Evolutionary conservation across 2,113 vertebrate genomes (phyloP).

Genomic region (Rhea americana): DNA sequence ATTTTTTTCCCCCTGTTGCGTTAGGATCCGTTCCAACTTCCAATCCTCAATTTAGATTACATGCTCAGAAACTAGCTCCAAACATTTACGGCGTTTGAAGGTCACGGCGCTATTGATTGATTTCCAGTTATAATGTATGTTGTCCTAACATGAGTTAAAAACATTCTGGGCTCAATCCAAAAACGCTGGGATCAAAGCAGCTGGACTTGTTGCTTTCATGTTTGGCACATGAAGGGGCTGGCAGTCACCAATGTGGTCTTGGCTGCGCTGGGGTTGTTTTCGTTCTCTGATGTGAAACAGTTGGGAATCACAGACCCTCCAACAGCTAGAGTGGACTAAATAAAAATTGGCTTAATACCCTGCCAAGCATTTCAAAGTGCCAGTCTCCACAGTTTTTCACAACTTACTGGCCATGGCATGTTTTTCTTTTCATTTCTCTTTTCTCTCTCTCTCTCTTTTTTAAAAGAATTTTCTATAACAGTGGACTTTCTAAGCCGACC

Average conservation of each 20-base stretch:
- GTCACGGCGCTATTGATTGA: slow-evolving; percentile 85
- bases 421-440: slow-evolving; percentile 65
- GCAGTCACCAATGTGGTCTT: slow-evolving; percentile 87
- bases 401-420: slow-evolving; percentile 79
- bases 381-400: slow-evolving; percentile 80
- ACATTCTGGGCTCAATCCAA: slow-evolving; percentile 81
- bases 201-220: slow-evolving; percentile 87
- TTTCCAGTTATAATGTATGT: slow-evolving; percentile 86
- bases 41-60: slow-evolving; percentile 83
- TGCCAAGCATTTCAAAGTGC: slow-evolving; percentile 83
- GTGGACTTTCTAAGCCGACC: slow-evolving; percentile 44
- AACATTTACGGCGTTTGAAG: slow-evolving; percentile 84
- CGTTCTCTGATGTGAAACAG: slow-evolving; percentile 88
- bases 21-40: slow-evolving; percentile 81
- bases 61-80: slow-evolving; percentile 81
- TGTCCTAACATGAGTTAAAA: slow-evolving; percentile 84
- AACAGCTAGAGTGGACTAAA: slow-evolving; percentile 84
- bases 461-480: slow-evolving; percentile 64
- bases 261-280: slow-evolving; percentile 82
- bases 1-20: slow-evolving; percentile 51
- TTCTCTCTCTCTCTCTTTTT: neutral
- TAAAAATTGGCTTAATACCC: slow-evolving; percentile 85
- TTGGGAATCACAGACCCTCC: slow-evolving; percentile 84
- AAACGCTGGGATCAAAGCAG: slow-evolving; percentile 86
- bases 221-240: slow-evolving; percentile 87